Conservation (phyloP, 2,113 vertebrate genomes). For the Promerops cafer region DNA sequence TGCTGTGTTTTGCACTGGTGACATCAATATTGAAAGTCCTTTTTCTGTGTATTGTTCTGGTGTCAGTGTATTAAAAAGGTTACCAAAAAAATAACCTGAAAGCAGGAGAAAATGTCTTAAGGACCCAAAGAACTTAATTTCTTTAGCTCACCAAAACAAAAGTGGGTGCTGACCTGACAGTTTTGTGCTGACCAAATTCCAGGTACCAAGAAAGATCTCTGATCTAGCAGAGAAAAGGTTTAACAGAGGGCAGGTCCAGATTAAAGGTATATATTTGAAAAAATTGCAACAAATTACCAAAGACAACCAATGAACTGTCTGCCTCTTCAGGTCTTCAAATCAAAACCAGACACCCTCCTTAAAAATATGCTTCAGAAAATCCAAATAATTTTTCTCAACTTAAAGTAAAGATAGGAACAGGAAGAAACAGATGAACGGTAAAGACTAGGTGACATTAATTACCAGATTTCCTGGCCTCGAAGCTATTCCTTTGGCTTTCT, state of each 20-base stretch:
- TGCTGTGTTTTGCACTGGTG: neutral
- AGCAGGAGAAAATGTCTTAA: neutral
- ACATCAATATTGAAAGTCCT: neutral
- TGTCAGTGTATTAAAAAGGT: neutral
- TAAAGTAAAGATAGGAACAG: neutral
- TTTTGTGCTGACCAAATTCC: neutral
- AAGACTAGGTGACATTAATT: neutral
- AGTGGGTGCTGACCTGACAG: neutral
- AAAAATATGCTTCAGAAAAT: neutral
- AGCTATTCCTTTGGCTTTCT: neutral
- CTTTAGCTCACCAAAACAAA: neutral
- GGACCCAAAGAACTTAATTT: neutral
- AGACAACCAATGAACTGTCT: neutral
- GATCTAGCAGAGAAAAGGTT: neutral
- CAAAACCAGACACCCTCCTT: neutral
- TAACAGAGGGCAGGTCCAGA: neutral
- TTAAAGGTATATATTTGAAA: neutral
- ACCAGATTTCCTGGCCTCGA: neutral
- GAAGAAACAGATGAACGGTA: rapidly evolving
- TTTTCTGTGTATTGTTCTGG: neutral
- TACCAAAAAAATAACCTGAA: neutral
- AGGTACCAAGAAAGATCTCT: neutral
- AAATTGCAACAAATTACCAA: neutral
- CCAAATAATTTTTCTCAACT: neutral
- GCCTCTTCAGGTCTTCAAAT: neutral